Base-by-base conservation (phyloP, 1,140 invertebrate species). In the Penaeus japonicus region DNA sequence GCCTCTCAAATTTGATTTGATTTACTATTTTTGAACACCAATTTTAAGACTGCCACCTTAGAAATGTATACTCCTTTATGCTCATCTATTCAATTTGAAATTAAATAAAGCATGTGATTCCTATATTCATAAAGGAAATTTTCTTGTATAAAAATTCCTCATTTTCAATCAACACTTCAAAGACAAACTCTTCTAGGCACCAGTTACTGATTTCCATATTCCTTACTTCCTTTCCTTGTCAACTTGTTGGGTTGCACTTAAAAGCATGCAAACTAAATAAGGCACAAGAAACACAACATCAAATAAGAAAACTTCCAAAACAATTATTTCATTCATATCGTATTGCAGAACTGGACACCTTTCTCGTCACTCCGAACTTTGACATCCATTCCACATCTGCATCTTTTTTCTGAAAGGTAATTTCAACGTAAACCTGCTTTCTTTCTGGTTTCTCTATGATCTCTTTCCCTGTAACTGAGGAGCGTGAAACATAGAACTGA, bases 181-280 rank as follows among this genome's bases (percentile, higher is more conserved):
- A 73, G 65, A 73, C 65, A 73, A 73, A 88, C 62, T 75, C 83
- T 83, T 75, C 70, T 88, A 57, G 55, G 86, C 86, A 88, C 86
- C 86, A 88, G 86, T 88, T 88, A 88, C 86, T 83, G 39, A 83
- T 82, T 88, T 83, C 79, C 54, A 75, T 88, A 83, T 88, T 83
- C 86, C 86, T 88, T 88, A 88, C 86, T 88, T 88, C 86, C 87
- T 89, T 84, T 85, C 87, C 87, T 89, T 84, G 87, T 89, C 87
- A 89, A 89, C 87, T 89, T 89, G 87, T 89, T 89, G 87, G 87
- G 87, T 89, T 89, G 87, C 87, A 84, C 59, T 89, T 30, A 84
- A 84, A 84, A 89, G 81, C 87, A 89, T 89, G 87, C 87, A 89
- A 89, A 89, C 87, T 84, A 89, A 89, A 89, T 55, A 53, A 89